Evolutionary conservation across 2,888 invertebrate species (phyloP).

Genomic region (Pyrocoelia pectoralis): DNA sequence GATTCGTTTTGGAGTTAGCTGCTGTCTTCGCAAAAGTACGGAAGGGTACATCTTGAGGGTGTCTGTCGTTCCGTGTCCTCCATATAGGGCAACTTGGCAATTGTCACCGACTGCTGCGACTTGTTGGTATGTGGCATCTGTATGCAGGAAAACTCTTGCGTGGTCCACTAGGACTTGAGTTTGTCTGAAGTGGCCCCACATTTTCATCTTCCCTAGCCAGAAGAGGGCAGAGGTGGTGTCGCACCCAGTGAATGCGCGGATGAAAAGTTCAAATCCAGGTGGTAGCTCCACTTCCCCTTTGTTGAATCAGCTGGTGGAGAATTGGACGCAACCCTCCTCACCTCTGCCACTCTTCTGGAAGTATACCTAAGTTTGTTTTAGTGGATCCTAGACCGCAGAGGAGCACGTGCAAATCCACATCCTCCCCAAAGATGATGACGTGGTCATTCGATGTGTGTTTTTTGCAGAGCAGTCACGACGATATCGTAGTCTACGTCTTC

Average conservation of each 20-base stretch:
- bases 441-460: neutral
- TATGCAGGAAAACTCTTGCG: neutral
- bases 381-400: slow-evolving; percentile 6
- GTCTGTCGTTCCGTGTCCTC: neutral
- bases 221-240: neutral
- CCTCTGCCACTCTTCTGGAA: neutral
- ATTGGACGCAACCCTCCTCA: neutral
- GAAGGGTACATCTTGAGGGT: slow-evolving; percentile 4
- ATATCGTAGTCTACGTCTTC: too few species aligned
- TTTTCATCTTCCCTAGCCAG: slow-evolving; percentile 4
- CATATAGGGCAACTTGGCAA: neutral
- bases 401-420: neutral
- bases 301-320: neutral
- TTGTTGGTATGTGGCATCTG: neutral
- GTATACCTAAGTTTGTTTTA: neutral
- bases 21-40: slow-evolving; percentile 9
- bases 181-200: slow-evolving; percentile 7
- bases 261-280: neutral
- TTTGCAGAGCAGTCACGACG: too few species aligned
- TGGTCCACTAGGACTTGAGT: slow-evolving; percentile 3
- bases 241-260: slow-evolving; percentile 4
- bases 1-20: too few species aligned
- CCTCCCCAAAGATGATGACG: slow-evolving; percentile 3
- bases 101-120: slow-evolving; percentile 2
- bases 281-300: neutral